Evolutionary conservation across 2,888 invertebrate genomes (phyloP), one percentile per base, ranked within the genome.

Genomic region (Pseudanteris insignis): DNA sequence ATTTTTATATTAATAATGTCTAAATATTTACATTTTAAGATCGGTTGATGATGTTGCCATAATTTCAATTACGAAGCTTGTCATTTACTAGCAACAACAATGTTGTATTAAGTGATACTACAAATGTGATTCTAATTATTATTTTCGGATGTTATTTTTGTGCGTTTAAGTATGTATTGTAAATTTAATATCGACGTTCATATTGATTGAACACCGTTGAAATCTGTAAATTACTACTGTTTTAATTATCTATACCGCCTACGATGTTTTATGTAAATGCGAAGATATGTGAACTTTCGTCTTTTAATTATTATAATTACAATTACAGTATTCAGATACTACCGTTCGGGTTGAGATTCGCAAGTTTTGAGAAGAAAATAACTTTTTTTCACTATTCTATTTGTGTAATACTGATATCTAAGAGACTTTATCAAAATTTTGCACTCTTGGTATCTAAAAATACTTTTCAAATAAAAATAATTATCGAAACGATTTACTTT

Each of bases 51-150:
- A 43, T 34, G 60, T 54, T 61, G 60, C 60, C 60, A 61, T 61
- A 61, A 43, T 38, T 47, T 34, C 33, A 38, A 54, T 33, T 48
- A 61, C 60, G 48, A 61, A 61, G 48, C 60, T 61, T 61, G 60
- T 61, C 60, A 61, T 54, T 32, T n/a, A 47, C 38, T 61, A 54
- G 43, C 38, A 60, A 28, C 33, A 60, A 28, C 50, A 48, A 36
- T 48, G 36, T 61, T 48, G 48, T 38, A 50, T 47, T 54, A 48
- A 61, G 43, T 50, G 47, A 53, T 53, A 48, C 44, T 61, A 43
- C 43, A 36, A 48, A 48, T 58, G 54, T 61, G 48, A 54, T 61
- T 54, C 44, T 24, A 32, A 60, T 48, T 10, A 47, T 55, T 34
- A 47, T 53, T 12, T 48, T 58, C 38, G 41, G 9, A 47, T 41